phyloP scores from a whole-genome alignment of 92 coral and sea anemone species.

The Heliopora coerulea region DNA sequence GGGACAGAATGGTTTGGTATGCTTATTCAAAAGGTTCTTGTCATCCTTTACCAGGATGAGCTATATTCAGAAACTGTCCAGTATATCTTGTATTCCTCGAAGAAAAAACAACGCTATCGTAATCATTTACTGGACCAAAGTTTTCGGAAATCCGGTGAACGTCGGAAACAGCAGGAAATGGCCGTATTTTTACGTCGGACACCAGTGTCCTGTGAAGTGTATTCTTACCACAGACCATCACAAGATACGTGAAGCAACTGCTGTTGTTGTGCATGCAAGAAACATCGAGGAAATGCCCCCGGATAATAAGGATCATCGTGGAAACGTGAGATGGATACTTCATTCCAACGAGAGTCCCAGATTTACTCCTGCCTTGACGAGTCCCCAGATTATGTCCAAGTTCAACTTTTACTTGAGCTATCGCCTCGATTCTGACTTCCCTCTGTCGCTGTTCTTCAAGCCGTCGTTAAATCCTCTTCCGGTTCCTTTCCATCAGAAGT shows the following conservation, averaged over 20 bases:
- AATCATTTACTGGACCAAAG: conserved; percentile 28
- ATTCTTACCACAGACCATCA: conserved; percentile 74
- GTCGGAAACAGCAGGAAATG: conserved; percentile 32
- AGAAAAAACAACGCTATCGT: neutral
- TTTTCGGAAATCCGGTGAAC: neutral
- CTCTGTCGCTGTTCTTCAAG: conserved; percentile 83
- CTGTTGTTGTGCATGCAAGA: conserved; percentile 92
- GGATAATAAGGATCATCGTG: conserved; percentile 61
- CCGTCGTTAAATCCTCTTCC: conserved; percentile 70
- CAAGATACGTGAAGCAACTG: conserved; percentile 76
- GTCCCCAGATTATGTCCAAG: conserved; percentile 75
- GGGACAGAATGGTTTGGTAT: neutral
- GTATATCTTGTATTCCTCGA: neutral
- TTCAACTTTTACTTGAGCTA: conserved; percentile 79
- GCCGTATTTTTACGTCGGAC: conserved; percentile 92
- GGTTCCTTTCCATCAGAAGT: conserved; percentile 60
- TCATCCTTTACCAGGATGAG: neutral
- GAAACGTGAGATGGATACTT: conserved; percentile 65
- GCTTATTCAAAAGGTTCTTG: neutral
- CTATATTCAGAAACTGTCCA: neutral
- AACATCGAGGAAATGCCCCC: conserved; percentile 79
- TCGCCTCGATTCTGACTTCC: conserved; percentile 89
- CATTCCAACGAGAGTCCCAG: conserved; percentile 95
- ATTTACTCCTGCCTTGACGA: conserved; percentile 75
- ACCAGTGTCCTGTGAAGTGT: conserved; percentile 86